These are phyloP conservation scores for Spatulosminthurus flaviceps DNA, from an alignment of 2,888 invertebrate genomes.

Conservation along the genomic window DNA sequence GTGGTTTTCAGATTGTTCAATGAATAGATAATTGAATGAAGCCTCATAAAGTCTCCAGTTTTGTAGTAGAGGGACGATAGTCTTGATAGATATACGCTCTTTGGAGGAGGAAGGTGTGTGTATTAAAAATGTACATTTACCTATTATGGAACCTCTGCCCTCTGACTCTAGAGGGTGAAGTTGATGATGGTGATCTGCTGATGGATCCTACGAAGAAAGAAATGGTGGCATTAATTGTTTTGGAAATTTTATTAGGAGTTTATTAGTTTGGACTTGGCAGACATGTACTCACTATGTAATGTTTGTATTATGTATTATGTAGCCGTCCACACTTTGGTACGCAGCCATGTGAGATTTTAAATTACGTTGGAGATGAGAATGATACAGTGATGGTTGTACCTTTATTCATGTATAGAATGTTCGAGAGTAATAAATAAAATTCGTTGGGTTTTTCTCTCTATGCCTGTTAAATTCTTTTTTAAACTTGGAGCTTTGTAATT, in stretches of 20 bases:
- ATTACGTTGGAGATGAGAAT: no score
- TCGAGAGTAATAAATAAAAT: no score
- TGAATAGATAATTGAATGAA: conserved; percentile 12
- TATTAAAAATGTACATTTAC: neutral
- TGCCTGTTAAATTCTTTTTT: no score
- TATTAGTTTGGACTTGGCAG: neutral
- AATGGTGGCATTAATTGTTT: neutral
- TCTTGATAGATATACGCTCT: no score
- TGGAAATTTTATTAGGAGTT: neutral
- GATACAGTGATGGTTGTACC: no score
- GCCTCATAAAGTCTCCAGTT: neutral
- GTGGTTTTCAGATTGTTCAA: neutral
- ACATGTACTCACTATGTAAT: no score
- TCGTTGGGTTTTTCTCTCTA: no score
- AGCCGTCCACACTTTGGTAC: no score
- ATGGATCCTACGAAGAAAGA: neutral
- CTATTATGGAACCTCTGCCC: conserved; percentile 1
- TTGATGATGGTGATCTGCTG: neutral
- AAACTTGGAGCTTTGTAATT: no score
- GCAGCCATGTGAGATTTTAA: no score
- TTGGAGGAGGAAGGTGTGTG: neutral
- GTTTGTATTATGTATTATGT: no score
- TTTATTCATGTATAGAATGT: no score
- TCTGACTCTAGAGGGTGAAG: neutral
- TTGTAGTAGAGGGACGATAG: neutral